Conservation (phyloP, 1,140 invertebrate species). For the Neoseiulus cucumeris region DNA sequence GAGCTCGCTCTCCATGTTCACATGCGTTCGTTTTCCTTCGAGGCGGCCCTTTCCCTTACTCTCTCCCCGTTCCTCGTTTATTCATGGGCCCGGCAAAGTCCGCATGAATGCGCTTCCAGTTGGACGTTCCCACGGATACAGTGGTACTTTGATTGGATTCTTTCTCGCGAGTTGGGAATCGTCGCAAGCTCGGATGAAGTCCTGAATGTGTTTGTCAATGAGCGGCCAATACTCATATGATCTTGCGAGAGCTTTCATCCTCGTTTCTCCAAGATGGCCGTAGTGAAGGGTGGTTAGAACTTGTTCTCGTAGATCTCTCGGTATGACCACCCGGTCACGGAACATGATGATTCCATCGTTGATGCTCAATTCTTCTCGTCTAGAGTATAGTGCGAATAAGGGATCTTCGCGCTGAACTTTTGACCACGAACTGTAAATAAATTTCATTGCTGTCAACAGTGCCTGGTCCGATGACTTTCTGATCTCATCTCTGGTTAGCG, state of each 20-base stretch:
- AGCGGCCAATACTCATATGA: constrained; percentile 29
- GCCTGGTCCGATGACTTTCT: too few species aligned
- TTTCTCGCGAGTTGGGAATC: constrained; percentile 18
- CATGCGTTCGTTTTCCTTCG: too few species aligned
- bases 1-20: too few species aligned
- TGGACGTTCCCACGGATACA: constrained; percentile 24
- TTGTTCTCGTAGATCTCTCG: constrained; percentile 25
- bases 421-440: too few species aligned
- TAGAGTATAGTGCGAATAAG: not conserved
- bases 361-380: constrained; percentile 19
- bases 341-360: constrained; percentile 22
- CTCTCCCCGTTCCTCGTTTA: too few species aligned
- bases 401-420: not conserved
- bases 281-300: constrained; percentile 29
- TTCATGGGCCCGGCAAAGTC: constrained; percentile 32
- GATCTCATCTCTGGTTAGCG: too few species aligned
- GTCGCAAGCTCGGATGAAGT: too few species aligned
- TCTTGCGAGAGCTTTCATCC: constrained; percentile 26
- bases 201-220: constrained; percentile 26
- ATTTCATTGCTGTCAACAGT: too few species aligned
- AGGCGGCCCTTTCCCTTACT: too few species aligned
- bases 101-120: constrained; percentile 30
- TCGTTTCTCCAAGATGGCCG: constrained; percentile 23
- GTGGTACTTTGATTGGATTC: constrained; percentile 17
- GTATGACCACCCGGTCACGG: constrained; percentile 19